Conservation (phyloP, 2,113 vertebrate genomes). For the Onychorhynchus coronatus region DNA sequence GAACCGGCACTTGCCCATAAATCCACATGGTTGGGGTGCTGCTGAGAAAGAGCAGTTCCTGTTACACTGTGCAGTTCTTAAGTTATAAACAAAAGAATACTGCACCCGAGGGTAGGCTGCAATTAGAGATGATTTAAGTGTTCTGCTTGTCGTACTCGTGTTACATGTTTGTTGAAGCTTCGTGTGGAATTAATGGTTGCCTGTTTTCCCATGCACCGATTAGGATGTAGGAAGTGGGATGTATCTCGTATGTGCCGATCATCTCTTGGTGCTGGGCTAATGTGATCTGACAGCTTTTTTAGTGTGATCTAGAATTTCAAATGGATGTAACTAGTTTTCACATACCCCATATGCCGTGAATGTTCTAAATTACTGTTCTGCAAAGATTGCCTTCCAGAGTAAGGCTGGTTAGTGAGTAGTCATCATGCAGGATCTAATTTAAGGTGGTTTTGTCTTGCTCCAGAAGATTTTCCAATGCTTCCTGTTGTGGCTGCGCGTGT, state of each 20-base stretch:
- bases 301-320: background rate
- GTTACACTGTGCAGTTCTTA: background rate
- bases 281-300: background rate
- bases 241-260: background rate
- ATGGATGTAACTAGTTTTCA: background rate
- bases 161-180: background rate
- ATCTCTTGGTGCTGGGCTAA: background rate
- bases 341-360: accelerated
- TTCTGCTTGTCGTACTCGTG: background rate
- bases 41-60: background rate
- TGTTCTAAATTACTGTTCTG: background rate
- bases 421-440: background rate
- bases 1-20: background rate
- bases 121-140: background rate
- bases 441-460: background rate
- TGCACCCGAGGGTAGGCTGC: background rate
- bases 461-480: background rate
- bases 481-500: accelerated
- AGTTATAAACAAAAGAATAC: background rate
- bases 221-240: background rate
- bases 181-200: background rate
- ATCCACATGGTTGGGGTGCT: background rate
- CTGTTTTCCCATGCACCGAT: background rate
- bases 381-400: background rate
- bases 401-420: background rate